These are phyloP conservation scores for Sander vitreus DNA, from an alignment of 2,113 vertebrate genomes.

Conservation along the genomic window DNA sequence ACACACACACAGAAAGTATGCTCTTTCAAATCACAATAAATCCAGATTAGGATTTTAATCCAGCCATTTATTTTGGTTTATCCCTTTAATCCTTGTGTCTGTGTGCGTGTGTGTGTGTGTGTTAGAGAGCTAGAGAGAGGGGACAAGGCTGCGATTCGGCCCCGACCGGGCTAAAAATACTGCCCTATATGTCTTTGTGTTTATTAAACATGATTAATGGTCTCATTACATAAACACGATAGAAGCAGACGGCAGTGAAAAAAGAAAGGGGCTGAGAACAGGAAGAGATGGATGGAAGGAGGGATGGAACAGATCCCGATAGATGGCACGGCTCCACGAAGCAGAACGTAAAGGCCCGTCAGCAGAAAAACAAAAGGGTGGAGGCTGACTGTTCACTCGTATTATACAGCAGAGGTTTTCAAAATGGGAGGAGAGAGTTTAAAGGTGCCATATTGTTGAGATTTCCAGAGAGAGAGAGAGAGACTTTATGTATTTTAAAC, in stretches of 20 bases:
- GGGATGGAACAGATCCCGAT: neutral
- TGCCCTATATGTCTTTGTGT: slow-evolving; percentile 53
- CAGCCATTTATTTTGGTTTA: slow-evolving; percentile 71
- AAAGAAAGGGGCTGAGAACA: neutral
- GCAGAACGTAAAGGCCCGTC: too few species aligned
- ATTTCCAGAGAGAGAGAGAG: too few species aligned
- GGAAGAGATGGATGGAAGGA: slow-evolving; percentile 29
- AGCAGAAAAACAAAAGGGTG: too few species aligned
- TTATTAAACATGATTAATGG: slow-evolving; percentile 72
- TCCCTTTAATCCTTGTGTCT: slow-evolving; percentile 57
- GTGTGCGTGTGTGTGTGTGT: neutral
- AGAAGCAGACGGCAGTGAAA: slow-evolving; percentile 23
- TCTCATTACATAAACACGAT: slow-evolving; percentile 57
- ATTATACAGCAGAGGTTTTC: too few species aligned
- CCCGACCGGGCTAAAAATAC: slow-evolving; percentile 55
- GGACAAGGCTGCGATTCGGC: neutral
- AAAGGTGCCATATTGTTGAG: too few species aligned
- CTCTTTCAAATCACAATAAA: slow-evolving; percentile 47
- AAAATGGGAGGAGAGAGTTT: too few species aligned
- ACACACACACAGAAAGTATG: too few species aligned
- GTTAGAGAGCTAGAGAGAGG: neutral
- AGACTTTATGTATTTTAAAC: too few species aligned
- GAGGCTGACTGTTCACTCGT: too few species aligned
- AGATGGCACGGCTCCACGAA: too few species aligned
- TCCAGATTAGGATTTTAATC: slow-evolving; percentile 76